phyloP scores from a whole-genome alignment of 2,113 vertebrate genomes.

The Corydoras maculifer region DNA sequence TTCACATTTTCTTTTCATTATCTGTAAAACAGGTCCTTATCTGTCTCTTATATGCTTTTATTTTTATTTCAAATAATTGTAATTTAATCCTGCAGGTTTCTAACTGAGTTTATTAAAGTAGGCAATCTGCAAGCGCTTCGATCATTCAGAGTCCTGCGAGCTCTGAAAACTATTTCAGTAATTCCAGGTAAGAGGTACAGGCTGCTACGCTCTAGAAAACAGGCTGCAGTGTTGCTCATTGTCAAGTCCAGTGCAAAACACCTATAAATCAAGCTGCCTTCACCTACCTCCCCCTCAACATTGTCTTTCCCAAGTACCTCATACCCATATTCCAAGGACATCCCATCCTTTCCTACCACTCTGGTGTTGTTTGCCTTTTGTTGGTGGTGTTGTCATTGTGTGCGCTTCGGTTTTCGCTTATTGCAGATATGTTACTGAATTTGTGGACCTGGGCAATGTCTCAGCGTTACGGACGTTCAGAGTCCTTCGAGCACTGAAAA shows the following conservation, averaged over 20 bases:
- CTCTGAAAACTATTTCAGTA: constrained; percentile 96
- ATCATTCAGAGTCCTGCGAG: constrained; percentile 93
- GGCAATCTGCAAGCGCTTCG: constrained; percentile 94
- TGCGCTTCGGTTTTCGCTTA: constrained; percentile 74
- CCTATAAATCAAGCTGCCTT: constrained; percentile 25
- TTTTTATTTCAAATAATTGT: constrained; percentile 68
- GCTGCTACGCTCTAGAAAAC: constrained; percentile 37
- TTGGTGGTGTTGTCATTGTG: constrained; percentile 73
- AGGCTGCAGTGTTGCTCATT: constrained; percentile 37
- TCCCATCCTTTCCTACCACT: constrained; percentile 22
- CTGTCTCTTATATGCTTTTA: background rate
- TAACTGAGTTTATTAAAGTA: constrained; percentile 98
- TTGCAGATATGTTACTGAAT: constrained; percentile 99
- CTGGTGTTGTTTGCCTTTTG: constrained; percentile 64
- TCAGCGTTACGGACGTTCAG: constrained; percentile 98
- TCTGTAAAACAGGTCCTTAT: too few species aligned
- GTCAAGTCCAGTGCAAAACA: constrained; percentile 45
- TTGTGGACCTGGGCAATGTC: constrained; percentile 99
- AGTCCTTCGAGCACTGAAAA: constrained; percentile 98
- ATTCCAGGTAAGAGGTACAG: constrained; percentile 86
- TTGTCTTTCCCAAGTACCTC: constrained; percentile 21
- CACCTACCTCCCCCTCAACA: constrained; percentile 7
- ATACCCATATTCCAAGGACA: constrained; percentile 18
- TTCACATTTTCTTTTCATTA: too few species aligned
- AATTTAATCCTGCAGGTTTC: constrained; percentile 88